Conservation (phyloP, 2,113 vertebrate species). For the Typhlomys cinereus region DNA sequence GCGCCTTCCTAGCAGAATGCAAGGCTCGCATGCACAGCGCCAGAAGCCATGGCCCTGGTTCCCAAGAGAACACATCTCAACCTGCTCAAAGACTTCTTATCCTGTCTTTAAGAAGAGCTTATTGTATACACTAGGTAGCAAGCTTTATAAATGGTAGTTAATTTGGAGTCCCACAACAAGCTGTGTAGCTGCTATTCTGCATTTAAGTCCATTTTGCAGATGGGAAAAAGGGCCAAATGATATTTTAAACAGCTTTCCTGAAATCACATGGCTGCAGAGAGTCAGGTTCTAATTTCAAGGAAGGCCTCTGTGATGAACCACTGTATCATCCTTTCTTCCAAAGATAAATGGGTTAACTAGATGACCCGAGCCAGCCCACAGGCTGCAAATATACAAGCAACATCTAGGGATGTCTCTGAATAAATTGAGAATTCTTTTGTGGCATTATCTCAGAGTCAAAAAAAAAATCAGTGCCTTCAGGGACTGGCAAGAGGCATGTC, state of each 20-base stretch:
- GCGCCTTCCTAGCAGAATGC: neutral
- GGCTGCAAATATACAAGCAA: neutral
- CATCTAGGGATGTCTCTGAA: neutral
- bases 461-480: neutral
- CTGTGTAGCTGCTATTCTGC: neutral
- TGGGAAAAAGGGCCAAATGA: neutral
- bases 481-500: neutral
- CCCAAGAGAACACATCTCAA: neutral
- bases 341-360: neutral
- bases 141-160: too few species aligned
- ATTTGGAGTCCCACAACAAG: too few species aligned
- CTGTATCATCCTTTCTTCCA: neutral
- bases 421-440: neutral
- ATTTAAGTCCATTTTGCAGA: neutral
- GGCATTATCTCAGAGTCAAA: neutral
- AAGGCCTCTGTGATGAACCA: neutral
- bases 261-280: neutral
- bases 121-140: too few species aligned
- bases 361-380: neutral
- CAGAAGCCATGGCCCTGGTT: neutral
- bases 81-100: neutral
- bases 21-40: neutral
- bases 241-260: neutral
- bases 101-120: neutral
- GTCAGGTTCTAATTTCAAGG: neutral